Percentiles rank a stretch among this genome's conserved stretches.
phyloP scores from a whole-genome alignment of 2,888 invertebrate species.

The Acanthococcus lagerstroemiae region DNA sequence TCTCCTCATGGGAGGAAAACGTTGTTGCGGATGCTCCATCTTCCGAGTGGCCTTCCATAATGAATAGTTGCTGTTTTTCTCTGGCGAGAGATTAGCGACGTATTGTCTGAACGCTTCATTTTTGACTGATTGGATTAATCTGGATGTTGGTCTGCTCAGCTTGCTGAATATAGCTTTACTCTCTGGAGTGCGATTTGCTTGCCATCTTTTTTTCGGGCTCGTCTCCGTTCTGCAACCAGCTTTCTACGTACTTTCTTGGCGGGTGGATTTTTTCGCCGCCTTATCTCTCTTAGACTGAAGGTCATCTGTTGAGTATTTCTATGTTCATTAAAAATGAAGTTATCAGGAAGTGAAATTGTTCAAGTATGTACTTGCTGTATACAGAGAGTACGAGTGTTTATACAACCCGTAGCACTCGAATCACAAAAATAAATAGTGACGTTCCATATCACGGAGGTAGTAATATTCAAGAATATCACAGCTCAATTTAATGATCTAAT shows the following conservation, averaged over 20 bases:
- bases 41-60: slow-evolving; percentile 36
- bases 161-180: neutral
- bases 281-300: neutral
- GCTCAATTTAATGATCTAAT: no score
- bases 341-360: no score
- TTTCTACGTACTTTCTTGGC: neutral
- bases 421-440: no score
- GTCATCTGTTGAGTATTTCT: no score
- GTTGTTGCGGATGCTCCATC: slow-evolving; percentile 32
- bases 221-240: neutral
- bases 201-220: neutral
- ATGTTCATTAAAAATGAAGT: no score
- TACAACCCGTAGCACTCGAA: no score
- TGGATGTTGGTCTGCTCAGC: neutral
- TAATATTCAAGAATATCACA: no score
- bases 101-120: neutral
- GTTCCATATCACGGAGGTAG: no score
- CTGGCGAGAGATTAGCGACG: neutral
- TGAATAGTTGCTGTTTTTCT: slow-evolving; percentile 35
- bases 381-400: no score
- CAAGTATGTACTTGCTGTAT: no score
- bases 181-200: neutral
- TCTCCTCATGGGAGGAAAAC: slow-evolving; percentile 32
- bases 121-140: neutral
- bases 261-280: neutral